These are phyloP conservation scores for Coenobita brevimanus DNA, from an alignment of 1,140 invertebrate genomes.

Conservation along the genomic window DNA sequence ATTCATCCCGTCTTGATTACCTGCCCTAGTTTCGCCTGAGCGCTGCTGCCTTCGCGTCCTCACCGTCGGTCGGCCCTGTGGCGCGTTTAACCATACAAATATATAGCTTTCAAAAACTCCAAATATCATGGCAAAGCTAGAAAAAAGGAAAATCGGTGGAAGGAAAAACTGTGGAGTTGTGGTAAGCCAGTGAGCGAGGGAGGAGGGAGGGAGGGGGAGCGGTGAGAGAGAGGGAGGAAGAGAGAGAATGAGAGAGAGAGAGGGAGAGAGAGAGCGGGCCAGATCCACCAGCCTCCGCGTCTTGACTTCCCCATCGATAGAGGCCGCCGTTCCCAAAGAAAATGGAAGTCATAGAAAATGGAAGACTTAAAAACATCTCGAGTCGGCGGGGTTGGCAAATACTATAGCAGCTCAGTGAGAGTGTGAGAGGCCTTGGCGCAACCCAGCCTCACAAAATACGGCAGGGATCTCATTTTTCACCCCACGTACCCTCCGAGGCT, in stretches of 20 bases:
- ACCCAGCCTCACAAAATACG: neutral
- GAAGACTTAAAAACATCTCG: conserved; percentile 57
- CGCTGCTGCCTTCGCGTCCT: no score
- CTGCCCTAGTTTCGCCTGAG: no score
- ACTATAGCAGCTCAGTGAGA: conserved; percentile 48
- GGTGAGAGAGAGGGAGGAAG: neutral
- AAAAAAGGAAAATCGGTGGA: neutral
- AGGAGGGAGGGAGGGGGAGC: neutral
- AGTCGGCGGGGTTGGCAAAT: conserved; percentile 49
- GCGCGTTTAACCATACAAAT: no score
- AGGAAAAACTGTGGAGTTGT: neutral
- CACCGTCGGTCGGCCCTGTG: no score
- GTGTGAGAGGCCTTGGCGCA: conserved; percentile 15
- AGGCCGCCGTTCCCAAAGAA: conserved; percentile 49
- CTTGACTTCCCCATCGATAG: conserved; percentile 51
- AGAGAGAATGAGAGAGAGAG: neutral
- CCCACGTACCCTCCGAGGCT: neutral
- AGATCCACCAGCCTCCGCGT: conserved; percentile 3
- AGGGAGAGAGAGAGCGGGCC: neutral
- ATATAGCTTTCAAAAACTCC: neutral
- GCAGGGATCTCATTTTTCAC: neutral
- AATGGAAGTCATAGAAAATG: conserved; percentile 57
- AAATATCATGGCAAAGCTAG: neutral
- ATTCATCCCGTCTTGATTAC: no score
- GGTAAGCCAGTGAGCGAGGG: neutral